These are phyloP conservation scores for Maniola jurtina DNA, from an alignment of 1,140 invertebrate species.

Conservation along the genomic window DNA sequence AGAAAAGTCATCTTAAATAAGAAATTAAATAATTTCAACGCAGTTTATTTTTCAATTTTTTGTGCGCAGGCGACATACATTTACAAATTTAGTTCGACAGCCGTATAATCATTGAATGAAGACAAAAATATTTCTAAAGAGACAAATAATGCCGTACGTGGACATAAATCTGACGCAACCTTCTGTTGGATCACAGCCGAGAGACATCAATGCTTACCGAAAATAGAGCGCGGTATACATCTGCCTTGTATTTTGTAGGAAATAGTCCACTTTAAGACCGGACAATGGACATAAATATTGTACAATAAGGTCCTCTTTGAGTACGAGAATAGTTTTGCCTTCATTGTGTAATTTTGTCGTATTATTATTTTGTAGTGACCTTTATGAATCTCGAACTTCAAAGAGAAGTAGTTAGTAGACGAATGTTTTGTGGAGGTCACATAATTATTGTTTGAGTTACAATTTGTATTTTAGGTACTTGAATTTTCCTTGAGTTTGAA, in stretches of 20 bases:
- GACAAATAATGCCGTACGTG: constrained; percentile 28
- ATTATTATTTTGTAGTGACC: background rate
- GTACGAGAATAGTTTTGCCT: background rate
- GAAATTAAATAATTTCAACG: background rate
- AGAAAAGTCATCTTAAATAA: background rate
- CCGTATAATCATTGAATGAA: constrained; percentile 3
- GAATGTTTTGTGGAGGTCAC: background rate
- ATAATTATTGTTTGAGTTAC: background rate
- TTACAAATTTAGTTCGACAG: background rate
- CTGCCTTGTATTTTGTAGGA: constrained; percentile 34
- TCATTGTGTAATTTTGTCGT: background rate
- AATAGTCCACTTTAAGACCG: constrained; percentile 21
- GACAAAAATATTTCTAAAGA: constrained; percentile 1
- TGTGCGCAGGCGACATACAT: background rate
- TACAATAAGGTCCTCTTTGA: background rate
- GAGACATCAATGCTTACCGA: constrained; percentile 37
- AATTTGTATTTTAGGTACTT: background rate
- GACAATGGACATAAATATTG: constrained; percentile 15
- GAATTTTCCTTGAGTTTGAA: background rate
- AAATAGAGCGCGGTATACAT: constrained; percentile 36
- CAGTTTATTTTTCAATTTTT: background rate
- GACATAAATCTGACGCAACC: constrained; percentile 34
- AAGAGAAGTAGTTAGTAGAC: background rate
- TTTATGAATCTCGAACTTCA: constrained; percentile 1
- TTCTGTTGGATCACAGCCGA: constrained; percentile 32